Base-by-base conservation (phyloP, 2,888 invertebrate genomes). In the Pseudeuparius sepicola region DNA sequence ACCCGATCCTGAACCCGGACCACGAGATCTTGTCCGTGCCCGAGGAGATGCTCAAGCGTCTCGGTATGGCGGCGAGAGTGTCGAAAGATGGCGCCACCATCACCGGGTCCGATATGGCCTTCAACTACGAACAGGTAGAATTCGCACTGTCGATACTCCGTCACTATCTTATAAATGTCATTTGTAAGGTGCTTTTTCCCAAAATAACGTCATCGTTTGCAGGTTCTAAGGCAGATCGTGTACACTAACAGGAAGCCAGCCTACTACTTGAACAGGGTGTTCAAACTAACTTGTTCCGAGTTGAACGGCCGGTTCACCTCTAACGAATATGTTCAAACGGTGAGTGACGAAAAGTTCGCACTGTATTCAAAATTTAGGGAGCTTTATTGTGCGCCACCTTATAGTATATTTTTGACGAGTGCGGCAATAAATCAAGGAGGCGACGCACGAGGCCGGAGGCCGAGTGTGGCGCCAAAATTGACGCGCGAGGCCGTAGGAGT, bases 231-330 rank as follows among this genome's bases (percentile, higher is more conserved):
- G 16, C 78, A 83, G 53, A 79, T 93, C 43, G 81, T 84, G 49
- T 98, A 97, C 67, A 89, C 88, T 59, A 96, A 97, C 68, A 85
- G 85, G 54, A 90, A 94, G 58, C 94, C 96, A 3, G 93, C 93
- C 6, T 92, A 93, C 61, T 92, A 92, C 60, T 68, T 94, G 45
- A 93, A 92, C 66, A 77, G 94, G 43, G 90, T 89, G 14, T 97
- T 97, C 69, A 90, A 92, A 57, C 71, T 98, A 30, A 84, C 89
- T 41, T 98, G 98, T 65, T 89, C 90, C 1, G 92, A 93, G 61
- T 72, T 93, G 40, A 88, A 84, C 63, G 92, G 92, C 3, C 71
- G 93, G 31, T 92, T 93, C 64, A 84, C 88, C 47, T 92, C 90
- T 66, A 94, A 94, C 64, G 92, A 94, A 66, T 90, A 94, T 59